Percentiles rank a stretch among this genome's conserved stretches.
phyloP scores from a whole-genome alignment of 2,797 vertebrate genomes.

The Sebastes itinus region DNA sequence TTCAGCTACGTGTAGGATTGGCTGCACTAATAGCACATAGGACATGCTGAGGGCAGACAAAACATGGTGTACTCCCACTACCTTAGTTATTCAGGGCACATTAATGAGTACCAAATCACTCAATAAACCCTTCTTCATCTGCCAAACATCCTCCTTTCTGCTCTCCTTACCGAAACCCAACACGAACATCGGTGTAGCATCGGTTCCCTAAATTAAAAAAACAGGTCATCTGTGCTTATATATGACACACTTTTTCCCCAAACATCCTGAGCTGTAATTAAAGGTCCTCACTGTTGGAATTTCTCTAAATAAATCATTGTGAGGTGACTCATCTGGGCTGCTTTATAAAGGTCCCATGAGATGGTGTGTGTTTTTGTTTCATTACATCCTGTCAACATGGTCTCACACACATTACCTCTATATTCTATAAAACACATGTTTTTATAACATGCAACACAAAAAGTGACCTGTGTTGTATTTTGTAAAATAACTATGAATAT shows the following conservation, averaged over 20 bases:
- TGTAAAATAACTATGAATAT: background rate
- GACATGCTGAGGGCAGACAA: background rate
- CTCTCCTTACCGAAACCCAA: background rate
- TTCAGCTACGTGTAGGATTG: background rate
- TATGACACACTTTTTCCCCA: background rate
- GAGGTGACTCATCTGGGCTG: slow-evolving; percentile 40
- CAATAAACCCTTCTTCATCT: background rate
- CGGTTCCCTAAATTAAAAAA: background rate
- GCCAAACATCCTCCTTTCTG: background rate
- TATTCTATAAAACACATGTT: background rate
- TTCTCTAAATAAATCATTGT: slow-evolving; percentile 24
- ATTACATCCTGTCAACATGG: background rate
- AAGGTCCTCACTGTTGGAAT: slow-evolving; percentile 7
- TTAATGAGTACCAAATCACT: background rate
- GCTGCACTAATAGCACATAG: background rate
- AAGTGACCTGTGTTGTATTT: background rate
- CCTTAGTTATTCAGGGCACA: background rate
- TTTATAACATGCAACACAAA: too few relatives aligned
- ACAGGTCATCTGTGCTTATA: background rate
- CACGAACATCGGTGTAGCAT: background rate
- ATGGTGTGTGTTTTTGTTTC: slow-evolving; percentile 5
- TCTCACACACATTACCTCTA: background rate
- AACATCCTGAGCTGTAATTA: background rate
- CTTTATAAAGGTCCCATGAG: background rate
- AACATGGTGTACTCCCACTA: background rate